A percentile compares a stretch with the other conserved stretches of the same genome.
Evolutionary conservation across 1,140 invertebrate species (phyloP).

Genomic region (Orius insidiosus): DNA sequence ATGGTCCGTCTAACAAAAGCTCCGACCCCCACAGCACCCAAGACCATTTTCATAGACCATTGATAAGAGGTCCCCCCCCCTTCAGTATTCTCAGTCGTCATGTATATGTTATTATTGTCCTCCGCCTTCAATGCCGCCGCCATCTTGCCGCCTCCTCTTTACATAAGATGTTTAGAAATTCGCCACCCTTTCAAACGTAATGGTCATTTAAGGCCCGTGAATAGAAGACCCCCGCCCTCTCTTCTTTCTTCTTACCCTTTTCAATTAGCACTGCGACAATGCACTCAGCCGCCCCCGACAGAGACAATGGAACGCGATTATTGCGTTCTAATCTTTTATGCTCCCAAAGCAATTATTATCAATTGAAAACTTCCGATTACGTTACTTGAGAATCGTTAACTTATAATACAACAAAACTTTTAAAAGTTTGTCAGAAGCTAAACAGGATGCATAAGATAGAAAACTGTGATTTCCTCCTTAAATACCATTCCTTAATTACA

Average conservation of each 20-base stretch:
- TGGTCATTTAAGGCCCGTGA: constrained; percentile 2
- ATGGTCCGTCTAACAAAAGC: constrained; percentile 4
- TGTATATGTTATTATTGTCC: constrained; percentile 10
- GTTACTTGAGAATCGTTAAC: too few species aligned
- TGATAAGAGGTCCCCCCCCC: not conserved
- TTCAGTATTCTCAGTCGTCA: constrained; percentile 6
- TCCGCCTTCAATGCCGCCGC: constrained; percentile 6
- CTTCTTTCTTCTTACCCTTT: constrained; percentile 1
- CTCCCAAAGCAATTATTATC: too few species aligned
- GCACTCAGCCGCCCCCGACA: too few species aligned
- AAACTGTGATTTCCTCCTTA: too few species aligned
- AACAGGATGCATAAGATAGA: too few species aligned
- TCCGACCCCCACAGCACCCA: not conserved
- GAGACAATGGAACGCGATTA: too few species aligned
- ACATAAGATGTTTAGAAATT: constrained; percentile 11
- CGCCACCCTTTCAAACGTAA: not conserved
- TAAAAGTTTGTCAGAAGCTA: too few species aligned
- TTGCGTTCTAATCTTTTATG: too few species aligned
- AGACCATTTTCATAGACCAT: constrained; percentile 4
- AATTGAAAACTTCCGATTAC: too few species aligned
- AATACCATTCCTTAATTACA: too few species aligned
- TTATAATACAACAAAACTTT: too few species aligned
- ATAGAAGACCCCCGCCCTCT: not conserved
- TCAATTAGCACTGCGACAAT: not conserved
- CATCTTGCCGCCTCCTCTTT: constrained; percentile 9